Base-by-base conservation (phyloP, 2,888 invertebrate species). In the Plutella xylostella region DNA sequence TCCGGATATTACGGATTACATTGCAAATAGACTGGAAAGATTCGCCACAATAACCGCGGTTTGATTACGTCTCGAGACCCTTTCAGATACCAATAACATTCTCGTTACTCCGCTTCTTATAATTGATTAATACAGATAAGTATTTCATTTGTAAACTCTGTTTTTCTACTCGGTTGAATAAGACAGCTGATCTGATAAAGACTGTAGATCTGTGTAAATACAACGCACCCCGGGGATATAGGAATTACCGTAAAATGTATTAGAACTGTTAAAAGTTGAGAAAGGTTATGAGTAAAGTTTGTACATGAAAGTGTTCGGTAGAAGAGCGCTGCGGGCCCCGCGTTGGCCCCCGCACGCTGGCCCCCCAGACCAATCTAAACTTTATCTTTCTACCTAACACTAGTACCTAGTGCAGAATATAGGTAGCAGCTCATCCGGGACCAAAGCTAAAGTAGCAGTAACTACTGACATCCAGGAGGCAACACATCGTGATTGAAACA, bases 281-380 rank as follows among this genome's bases (percentile, higher is more conserved):
- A 33, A 40, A 46, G 51, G 52, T 48, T 60, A 55, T 55, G 55
- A 58, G 54, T 55, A 57, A 65, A 65, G 62, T 68, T 68, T 49
- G 35, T 47, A 57, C 60, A 61, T 61, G 31, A 31, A 30, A 42
- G 60, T 54, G 57, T 49, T 20, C 19, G 31, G 14, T 45, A 52
- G 47, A 48, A 52, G 15, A 39, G 15, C 17, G 4, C 15, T 14
- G 34, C 34, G 14, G 17, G 34, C 17, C 4, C 11, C 14, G 15
- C 25, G 15, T 14, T 25, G 15, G 25, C 25, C 15, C 14, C 22
- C 22, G 39, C 17, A 18, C 18, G 30, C 18, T 17, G 45, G 46
- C 48, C 53, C 51, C 50, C 42, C 52, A 54, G 58, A 58, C 55
- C 61, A 62, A 68, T 67, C 61, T 58, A 61, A 68, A 69, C 57